Evolutionary conservation across 2,113 vertebrate genomes (phyloP).

Genomic region (Gymnorhina tibicen): DNA sequence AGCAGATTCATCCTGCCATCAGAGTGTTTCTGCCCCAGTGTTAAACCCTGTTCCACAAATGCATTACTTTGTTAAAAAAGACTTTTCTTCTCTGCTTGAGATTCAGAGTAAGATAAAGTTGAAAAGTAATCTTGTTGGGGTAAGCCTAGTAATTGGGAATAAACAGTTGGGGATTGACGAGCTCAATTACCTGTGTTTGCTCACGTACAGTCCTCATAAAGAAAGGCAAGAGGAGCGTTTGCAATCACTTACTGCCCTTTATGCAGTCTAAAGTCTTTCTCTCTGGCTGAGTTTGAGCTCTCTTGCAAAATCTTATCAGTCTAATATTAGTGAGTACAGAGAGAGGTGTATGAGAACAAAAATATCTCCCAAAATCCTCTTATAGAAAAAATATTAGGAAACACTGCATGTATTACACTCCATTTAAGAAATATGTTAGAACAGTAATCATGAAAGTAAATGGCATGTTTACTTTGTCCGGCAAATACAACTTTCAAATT

Average conservation of each 20-base stretch:
- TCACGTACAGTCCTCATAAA: accelerated
- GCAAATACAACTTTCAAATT: not conserved
- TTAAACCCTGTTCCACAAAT: not conserved
- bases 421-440: not conserved
- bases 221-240: not conserved
- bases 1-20: not conserved
- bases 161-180: not conserved
- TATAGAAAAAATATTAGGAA: not conserved
- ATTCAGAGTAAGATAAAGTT: not conserved
- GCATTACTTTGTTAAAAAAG: not conserved
- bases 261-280: not conserved
- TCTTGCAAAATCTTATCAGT: not conserved
- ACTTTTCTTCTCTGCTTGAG: not conserved
- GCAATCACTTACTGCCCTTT: not conserved
- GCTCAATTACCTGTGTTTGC: not conserved
- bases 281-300: not conserved
- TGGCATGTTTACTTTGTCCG: not conserved
- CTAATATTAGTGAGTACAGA: not conserved
- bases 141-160: not conserved
- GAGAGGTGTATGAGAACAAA: not conserved
- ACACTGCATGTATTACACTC: not conserved
- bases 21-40: not conserved
- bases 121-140: not conserved
- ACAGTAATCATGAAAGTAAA: not conserved
- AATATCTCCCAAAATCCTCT: not conserved